Percentiles rank a stretch among this genome's conserved stretches.
phyloP scores from a whole-genome alignment of 2,888 invertebrate species.

The Lingula anatina region DNA sequence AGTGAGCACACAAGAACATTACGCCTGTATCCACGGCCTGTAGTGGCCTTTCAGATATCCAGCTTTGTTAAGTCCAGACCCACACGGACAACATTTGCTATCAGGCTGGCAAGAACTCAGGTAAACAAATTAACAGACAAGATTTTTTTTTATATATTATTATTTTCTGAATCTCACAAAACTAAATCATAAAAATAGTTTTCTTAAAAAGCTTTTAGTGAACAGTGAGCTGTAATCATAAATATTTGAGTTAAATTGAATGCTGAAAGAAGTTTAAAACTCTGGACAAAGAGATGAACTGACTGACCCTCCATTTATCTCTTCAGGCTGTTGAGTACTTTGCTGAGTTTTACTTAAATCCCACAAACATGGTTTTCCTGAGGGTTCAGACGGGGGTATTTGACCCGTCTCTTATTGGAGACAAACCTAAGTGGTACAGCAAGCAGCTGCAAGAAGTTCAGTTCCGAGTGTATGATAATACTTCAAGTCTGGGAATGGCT shows the following conservation, averaged over 20 bases:
- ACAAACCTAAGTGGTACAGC: constrained; percentile 95
- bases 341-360: constrained; percentile 97
- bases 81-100: constrained; percentile 79
- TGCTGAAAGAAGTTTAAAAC: too few species aligned
- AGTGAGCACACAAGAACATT: constrained; percentile 96
- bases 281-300: too few species aligned
- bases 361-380: constrained; percentile 94
- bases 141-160: not conserved
- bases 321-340: constrained; percentile 90
- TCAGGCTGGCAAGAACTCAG: constrained; percentile 90
- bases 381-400: constrained; percentile 91
- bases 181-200: too few species aligned
- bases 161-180: too few species aligned
- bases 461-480: constrained; percentile 89
- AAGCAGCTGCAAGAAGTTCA: constrained; percentile 70
- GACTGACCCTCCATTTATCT: too few species aligned
- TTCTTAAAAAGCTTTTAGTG: too few species aligned
- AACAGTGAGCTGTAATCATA: too few species aligned
- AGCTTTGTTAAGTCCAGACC: constrained; percentile 93
- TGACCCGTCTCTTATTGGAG: constrained; percentile 92
- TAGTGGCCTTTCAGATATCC: constrained; percentile 97
- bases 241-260: too few species aligned
- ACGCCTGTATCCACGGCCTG: constrained; percentile 92
- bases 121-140: constrained; percentile 48
- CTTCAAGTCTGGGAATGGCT: constrained; percentile 52